These are phyloP conservation scores for Zeuzera pyrina DNA, from an alignment of 2,888 invertebrate genomes.

Conservation along the genomic window DNA sequence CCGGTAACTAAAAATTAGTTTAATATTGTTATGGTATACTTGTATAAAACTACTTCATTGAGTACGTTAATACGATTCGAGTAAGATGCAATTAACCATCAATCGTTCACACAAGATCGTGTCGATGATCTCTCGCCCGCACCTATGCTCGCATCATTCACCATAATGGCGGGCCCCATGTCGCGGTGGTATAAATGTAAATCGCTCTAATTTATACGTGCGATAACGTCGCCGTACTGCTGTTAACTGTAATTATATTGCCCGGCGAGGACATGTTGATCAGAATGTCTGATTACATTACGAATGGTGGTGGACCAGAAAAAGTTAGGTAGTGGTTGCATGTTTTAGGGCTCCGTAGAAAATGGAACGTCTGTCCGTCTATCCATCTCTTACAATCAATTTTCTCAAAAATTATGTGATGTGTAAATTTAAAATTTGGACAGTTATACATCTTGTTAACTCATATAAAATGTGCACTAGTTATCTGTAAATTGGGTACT, in stretches of 20 bases:
- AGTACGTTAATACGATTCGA: neutral
- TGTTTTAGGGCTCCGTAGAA: too few relatives aligned
- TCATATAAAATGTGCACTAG: too few relatives aligned
- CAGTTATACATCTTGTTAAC: too few relatives aligned
- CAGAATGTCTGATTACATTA: conserved; percentile 63
- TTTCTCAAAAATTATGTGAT: too few relatives aligned
- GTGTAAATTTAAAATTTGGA: too few relatives aligned
- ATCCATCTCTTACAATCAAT: too few relatives aligned
- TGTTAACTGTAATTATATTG: conserved; percentile 73
- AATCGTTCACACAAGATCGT: neutral
- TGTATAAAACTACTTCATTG: neutral
- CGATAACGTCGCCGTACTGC: conserved; percentile 70
- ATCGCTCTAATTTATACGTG: conserved; percentile 71
- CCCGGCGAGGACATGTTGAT: conserved; percentile 70
- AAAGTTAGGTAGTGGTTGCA: conserved; percentile 35
- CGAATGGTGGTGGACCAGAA: conserved; percentile 43
- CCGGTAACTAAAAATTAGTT: too few relatives aligned
- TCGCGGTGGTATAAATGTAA: conserved; percentile 69
- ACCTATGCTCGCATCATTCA: conserved; percentile 64
- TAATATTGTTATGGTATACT: neutral
- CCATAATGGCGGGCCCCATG: conserved; percentile 61
- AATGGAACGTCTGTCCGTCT: conserved; percentile 1
- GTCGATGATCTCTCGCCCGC: conserved; percentile 41
- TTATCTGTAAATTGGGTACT: too few relatives aligned
- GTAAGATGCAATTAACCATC: conserved; percentile 4